A percentile compares a stretch with the other conserved stretches of the same genome.
Evolutionary conservation across 2,888 invertebrate species (phyloP).

Genomic region (Serrognathus titanus): DNA sequence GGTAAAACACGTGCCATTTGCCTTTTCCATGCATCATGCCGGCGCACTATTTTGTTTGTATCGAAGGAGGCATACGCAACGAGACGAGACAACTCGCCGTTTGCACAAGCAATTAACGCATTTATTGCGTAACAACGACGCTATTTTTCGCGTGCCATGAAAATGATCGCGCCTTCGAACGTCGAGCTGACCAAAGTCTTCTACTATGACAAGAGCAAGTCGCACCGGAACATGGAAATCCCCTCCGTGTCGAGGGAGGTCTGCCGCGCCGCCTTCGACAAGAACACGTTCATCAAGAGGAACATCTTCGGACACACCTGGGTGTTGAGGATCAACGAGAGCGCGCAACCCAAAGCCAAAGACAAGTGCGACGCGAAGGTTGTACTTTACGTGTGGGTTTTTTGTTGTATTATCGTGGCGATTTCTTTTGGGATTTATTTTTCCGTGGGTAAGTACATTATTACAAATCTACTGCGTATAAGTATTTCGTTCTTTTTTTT

Average conservation of each 20-base stretch:
- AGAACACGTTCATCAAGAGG: conserved; percentile 39
- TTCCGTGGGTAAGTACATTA: conserved; percentile 11
- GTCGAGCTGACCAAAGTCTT: conserved; percentile 45
- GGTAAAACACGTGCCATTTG: conserved; percentile 7
- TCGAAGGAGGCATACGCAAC: conserved; percentile 1
- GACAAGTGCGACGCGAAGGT: conserved; percentile 21
- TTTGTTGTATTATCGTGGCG: conserved; percentile 36
- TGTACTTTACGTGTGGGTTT: conserved; percentile 35
- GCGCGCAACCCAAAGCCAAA: conserved; percentile 23
- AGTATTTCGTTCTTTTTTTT: background rate
- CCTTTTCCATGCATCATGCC: conserved; percentile 1
- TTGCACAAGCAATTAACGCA: background rate
- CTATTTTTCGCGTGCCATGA: background rate
- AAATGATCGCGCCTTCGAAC: conserved; percentile 19
- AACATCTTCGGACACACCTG: conserved; percentile 45
- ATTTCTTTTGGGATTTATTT: conserved; percentile 35
- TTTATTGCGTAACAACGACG: background rate
- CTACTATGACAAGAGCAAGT: conserved; percentile 36
- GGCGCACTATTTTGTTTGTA: conserved; percentile 16
- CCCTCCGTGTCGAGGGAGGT: conserved; percentile 39
- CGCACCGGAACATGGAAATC: conserved; percentile 30
- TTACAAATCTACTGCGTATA: background rate
- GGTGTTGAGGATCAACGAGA: conserved; percentile 45
- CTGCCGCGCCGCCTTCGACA: conserved; percentile 28
- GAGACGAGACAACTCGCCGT: conserved; percentile 1